Base-by-base conservation (phyloP, 2,888 invertebrate species). In the Clepsis dumicolana region DNA sequence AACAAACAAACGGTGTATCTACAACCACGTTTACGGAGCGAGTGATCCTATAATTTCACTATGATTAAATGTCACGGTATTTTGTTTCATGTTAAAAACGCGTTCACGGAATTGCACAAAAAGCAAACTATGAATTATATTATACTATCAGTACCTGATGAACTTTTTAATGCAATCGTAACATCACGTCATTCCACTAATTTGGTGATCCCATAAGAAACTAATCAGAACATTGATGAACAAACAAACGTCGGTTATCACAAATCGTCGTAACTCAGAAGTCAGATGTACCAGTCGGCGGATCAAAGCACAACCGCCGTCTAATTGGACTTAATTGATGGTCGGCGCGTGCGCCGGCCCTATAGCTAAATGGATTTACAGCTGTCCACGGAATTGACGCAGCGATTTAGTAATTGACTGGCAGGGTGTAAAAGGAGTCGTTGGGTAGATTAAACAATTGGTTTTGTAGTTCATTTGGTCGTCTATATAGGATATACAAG, bases 281-380 rank as follows among this genome's bases (percentile, higher is more conserved):
- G 77, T 75, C 72, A 75, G 80, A 75, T 70, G 79, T 78, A 73
- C 71, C 73, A 73, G 78, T 77, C 83, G 84, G 84, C 73, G 73
- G 80, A 85, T 90, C 88, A 90, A 90, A 89, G 84, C 78, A 72
- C 75, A 73, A 74, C 79, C 78, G 74, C 66, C 72, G 78, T 73
- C 81, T 90, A 90, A 92, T 92, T 89, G 89, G 76, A 74, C 79
- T 81, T 89, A 91, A 92, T 92, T 90, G 88, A 81, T 76, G 78
- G 77, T 77, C 75, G 80, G 83, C 87, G 86, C 87, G 82, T 81
- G 83, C 83, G 81, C 78, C 74, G 75, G 77, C 74, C 76, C 76
- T 77, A 70, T 72, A 72, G 72, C 77, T 86, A 86, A 89, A 84
- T 86, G 84, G 84, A 86, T 89, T 86, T 86, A 89, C 89, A 88